phyloP scores from a whole-genome alignment of 2,888 invertebrate genomes.

The Neuroscelio doddi region DNA sequence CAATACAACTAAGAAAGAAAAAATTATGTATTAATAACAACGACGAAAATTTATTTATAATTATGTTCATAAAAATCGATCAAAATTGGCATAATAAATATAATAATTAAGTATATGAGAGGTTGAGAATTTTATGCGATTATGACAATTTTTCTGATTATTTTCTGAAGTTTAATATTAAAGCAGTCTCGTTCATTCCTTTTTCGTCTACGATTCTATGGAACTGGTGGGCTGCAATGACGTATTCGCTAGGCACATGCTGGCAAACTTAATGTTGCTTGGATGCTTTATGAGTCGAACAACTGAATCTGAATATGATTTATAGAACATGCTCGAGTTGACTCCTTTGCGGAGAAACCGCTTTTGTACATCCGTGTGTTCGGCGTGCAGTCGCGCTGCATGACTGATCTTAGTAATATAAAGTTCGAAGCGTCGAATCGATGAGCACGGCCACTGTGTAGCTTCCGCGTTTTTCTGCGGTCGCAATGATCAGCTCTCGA shows the following conservation, averaged over 20 bases:
- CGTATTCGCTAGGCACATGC: slow-evolving; percentile 32
- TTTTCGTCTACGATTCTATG: background rate
- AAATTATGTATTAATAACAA: too few relatives aligned
- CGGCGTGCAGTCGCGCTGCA: slow-evolving; percentile 47
- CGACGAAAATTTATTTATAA: too few relatives aligned
- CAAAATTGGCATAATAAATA: too few relatives aligned
- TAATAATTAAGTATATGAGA: too few relatives aligned
- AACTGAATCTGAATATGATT: slow-evolving; percentile 62
- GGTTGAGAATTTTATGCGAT: too few relatives aligned
- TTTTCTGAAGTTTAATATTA: too few relatives aligned
- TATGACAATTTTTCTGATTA: too few relatives aligned
- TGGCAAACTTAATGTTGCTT: slow-evolving; percentile 41
- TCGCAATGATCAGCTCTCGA: slow-evolving; percentile 1
- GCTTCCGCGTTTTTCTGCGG: slow-evolving; percentile 40
- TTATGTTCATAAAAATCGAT: too few relatives aligned
- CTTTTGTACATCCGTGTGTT: slow-evolving; percentile 43
- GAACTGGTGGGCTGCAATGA: slow-evolving; percentile 5
- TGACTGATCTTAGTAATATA: slow-evolving; percentile 49
- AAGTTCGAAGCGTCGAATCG: slow-evolving; percentile 34
- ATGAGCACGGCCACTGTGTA: slow-evolving; percentile 36
- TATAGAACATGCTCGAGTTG: slow-evolving; percentile 49
- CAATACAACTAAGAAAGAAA: too few relatives aligned
- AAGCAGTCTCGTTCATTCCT: slow-evolving; percentile 1
- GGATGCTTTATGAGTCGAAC: slow-evolving; percentile 53
- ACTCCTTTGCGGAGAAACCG: slow-evolving; percentile 38